Conservation (phyloP, 1,140 invertebrate species). For the Bemisia tabaci region DNA sequence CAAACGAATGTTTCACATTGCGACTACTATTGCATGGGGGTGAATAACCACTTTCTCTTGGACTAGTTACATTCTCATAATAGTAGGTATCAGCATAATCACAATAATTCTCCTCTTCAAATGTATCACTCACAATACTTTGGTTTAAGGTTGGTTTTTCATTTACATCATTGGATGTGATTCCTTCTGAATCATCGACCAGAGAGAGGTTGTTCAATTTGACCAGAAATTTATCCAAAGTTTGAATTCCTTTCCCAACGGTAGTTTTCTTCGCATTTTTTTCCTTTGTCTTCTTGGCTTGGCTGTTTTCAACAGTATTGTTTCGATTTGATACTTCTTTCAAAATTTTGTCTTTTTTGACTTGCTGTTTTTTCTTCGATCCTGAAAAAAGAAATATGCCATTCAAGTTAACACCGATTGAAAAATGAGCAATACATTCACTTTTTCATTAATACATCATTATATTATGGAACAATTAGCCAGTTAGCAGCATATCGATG, state of each 20-base stretch:
- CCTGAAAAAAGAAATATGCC: background rate
- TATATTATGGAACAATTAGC: too few species aligned
- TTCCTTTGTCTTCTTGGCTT: background rate
- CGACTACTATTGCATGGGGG: too few species aligned
- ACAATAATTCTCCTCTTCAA: too few species aligned
- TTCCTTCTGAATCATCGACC: background rate
- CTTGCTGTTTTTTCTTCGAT: slow-evolving; percentile 8
- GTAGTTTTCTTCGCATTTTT: background rate
- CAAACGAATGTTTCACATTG: too few species aligned
- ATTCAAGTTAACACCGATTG: background rate
- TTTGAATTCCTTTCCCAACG: slow-evolving; percentile 10
- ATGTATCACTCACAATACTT: too few species aligned
- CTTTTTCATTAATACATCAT: too few species aligned
- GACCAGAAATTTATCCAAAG: slow-evolving; percentile 12
- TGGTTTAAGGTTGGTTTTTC: too few species aligned
- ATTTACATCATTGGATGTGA: too few species aligned
- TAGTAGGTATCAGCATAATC: too few species aligned
- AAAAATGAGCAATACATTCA: background rate
- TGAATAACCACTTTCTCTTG: too few species aligned
- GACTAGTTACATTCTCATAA: too few species aligned
- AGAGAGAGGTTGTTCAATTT: background rate
- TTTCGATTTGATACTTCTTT: background rate
- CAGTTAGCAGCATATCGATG: too few species aligned
- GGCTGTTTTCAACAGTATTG: background rate
- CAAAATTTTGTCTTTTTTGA: background rate